A percentile compares a stretch with the other conserved stretches of the same genome.
These are phyloP conservation scores for Cataglyphis livida DNA, from an alignment of 2,888 invertebrate genomes.

Conservation along the genomic window DNA sequence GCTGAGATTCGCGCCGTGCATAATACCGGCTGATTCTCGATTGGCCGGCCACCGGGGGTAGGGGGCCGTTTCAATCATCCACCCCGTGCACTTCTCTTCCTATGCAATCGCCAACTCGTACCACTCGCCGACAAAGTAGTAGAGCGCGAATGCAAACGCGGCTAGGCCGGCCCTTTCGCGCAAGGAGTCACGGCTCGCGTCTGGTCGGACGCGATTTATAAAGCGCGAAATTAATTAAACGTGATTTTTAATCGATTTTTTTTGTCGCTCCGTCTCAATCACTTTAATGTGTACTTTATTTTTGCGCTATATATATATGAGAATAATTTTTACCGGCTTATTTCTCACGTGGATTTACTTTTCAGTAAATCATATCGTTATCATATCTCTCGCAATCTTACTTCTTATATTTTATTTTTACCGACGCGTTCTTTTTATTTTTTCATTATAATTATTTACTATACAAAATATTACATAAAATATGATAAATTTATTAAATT, in stretches of 20 bases:
- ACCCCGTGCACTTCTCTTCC: constrained; percentile 69
- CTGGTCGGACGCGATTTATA: constrained; percentile 58
- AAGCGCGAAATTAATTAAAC: not conserved
- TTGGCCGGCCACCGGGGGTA: constrained; percentile 71
- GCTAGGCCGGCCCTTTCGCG: constrained; percentile 46
- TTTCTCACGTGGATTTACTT: not conserved
- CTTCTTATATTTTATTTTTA: not conserved
- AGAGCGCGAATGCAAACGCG: constrained; percentile 51
- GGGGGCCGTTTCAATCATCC: constrained; percentile 78
- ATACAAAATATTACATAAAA: not conserved
- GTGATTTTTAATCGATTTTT: not conserved
- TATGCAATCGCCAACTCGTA: constrained; percentile 64
- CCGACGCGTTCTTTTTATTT: not conserved
- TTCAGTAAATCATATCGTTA: not conserved
- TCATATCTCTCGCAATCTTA: not conserved
- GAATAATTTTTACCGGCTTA: not conserved
- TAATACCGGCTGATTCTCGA: constrained; percentile 70
- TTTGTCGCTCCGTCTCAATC: not conserved
- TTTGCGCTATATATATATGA: not conserved
- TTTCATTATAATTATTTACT: not conserved
- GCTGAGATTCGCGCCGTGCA: constrained; percentile 76
- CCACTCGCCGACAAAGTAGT: constrained; percentile 44
- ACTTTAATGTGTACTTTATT: not conserved
- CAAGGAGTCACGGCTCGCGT: constrained; percentile 59
- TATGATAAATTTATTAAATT: not conserved